These are phyloP conservation scores for Steinernema hermaphroditum DNA, from an alignment of 2,888 invertebrate species.

Conservation along the genomic window DNA sequence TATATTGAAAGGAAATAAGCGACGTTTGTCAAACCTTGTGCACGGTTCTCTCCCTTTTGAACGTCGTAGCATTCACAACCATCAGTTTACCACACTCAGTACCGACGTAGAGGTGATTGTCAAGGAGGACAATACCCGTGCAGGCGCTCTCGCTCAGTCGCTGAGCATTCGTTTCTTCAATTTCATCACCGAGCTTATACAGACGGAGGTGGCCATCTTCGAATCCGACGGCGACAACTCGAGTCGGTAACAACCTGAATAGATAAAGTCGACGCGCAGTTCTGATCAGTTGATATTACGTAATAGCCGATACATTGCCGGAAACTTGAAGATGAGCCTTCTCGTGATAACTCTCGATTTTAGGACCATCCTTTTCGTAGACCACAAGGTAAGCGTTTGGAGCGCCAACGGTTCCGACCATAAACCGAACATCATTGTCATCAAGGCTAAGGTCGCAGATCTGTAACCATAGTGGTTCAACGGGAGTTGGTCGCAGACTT, in stretches of 20 bases:
- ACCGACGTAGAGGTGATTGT: neutral
- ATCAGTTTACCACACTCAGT: neutral
- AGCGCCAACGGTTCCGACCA: too few species aligned
- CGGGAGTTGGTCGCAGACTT: too few species aligned
- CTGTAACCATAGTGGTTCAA: too few species aligned
- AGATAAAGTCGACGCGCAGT: too few species aligned
- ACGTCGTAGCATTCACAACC: neutral
- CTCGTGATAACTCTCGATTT: neutral
- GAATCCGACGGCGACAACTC: neutral
- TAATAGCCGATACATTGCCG: neutral
- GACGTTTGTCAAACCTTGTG: neutral
- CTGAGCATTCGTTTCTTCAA: neutral
- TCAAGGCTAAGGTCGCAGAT: too few species aligned
- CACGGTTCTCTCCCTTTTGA: neutral
- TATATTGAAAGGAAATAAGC: neutral
- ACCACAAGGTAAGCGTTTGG: too few species aligned
- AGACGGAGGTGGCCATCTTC: neutral
- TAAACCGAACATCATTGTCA: too few species aligned
- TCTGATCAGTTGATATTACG: neutral
- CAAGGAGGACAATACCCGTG: neutral
- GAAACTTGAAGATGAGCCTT: neutral
- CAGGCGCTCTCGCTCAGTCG: neutral
- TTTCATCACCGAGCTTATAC: neutral
- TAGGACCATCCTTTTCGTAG: neutral
- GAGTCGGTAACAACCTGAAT: neutral